Evolutionary conservation across 2,888 invertebrate species (phyloP).

Genomic region (Junonia oenone): DNA sequence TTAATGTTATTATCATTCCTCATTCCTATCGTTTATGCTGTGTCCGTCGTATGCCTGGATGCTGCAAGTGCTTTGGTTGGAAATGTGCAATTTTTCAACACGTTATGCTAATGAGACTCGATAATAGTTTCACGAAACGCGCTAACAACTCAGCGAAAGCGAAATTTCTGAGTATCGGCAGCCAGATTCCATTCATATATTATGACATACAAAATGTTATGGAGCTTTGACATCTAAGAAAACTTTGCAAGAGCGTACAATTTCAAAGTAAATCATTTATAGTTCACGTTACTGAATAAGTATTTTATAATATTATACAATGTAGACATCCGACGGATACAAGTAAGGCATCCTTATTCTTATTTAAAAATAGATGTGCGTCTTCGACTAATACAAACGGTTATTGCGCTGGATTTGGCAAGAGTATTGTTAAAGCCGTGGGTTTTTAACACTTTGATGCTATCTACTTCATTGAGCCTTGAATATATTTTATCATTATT

Average conservation of each 20-base stretch:
- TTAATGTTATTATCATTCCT: conserved; percentile 26
- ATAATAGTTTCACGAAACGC: conserved; percentile 31
- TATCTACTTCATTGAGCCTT: not conserved
- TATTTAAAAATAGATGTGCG: conserved; percentile 13
- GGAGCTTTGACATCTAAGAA: not conserved
- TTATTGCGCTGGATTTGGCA: conserved; percentile 1
- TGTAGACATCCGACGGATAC: not conserved
- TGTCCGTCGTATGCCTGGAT: conserved; percentile 26
- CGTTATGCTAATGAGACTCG: conserved; percentile 38
- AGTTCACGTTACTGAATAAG: not conserved
- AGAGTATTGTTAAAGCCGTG: not conserved
- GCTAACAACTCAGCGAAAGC: conserved; percentile 49
- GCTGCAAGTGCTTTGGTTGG: conserved; percentile 26
- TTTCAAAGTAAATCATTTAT: not conserved
- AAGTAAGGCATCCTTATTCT: conserved; percentile 6
- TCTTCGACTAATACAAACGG: conserved; percentile 4
- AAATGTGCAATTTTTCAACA: conserved; percentile 32
- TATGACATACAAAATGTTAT: not conserved
- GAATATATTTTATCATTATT: not conserved
- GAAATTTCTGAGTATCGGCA: conserved; percentile 36
- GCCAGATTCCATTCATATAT: conserved; percentile 18
- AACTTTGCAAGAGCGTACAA: too few relatives aligned
- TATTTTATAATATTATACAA: not conserved
- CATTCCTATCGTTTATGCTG: conserved; percentile 10
- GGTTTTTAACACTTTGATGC: not conserved